These are phyloP conservation scores for Uloborus plumipes DNA, from an alignment of 2,888 invertebrate species.

Conservation along the genomic window DNA sequence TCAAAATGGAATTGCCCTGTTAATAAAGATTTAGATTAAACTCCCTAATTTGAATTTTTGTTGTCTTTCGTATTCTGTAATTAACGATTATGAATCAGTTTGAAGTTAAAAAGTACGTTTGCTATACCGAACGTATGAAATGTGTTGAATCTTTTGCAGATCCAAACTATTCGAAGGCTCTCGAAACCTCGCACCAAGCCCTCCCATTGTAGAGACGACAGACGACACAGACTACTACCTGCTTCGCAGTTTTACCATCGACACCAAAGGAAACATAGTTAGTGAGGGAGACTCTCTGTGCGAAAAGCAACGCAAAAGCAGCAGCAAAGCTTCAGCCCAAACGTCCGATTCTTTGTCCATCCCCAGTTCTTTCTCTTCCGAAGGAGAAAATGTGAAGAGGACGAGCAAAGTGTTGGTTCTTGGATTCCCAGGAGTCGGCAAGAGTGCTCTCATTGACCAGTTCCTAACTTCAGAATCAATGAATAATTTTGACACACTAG, in stretches of 20 bases:
- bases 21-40: no score
- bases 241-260: conserved; percentile 93
- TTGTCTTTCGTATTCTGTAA: no score
- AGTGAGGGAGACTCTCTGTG: conserved; percentile 86
- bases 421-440: conserved; percentile 79
- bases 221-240: conserved; percentile 89
- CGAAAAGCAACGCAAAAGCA: conserved; percentile 84
- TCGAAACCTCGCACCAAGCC: conserved; percentile 41
- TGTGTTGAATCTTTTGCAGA: not conserved
- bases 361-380: conserved; percentile 49
- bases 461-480: conserved; percentile 81
- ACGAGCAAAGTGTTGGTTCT: conserved; percentile 76
- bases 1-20: no score
- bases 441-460: conserved; percentile 79
- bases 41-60: no score
- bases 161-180: conserved; percentile 36
- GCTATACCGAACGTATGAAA: no score
- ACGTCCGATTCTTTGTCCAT: conserved; percentile 57
- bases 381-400: conserved; percentile 33
- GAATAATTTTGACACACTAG: conserved; percentile 76
- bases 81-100: not conserved
- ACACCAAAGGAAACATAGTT: conserved; percentile 86
- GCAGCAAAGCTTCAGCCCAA: conserved; percentile 81
- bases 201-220: conserved; percentile 37
- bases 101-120: no score